Evolutionary conservation across 2,113 vertebrate genomes (phyloP), one percentile per base, ranked within the genome.

Genomic region (Phoxinus phoxinus): DNA sequence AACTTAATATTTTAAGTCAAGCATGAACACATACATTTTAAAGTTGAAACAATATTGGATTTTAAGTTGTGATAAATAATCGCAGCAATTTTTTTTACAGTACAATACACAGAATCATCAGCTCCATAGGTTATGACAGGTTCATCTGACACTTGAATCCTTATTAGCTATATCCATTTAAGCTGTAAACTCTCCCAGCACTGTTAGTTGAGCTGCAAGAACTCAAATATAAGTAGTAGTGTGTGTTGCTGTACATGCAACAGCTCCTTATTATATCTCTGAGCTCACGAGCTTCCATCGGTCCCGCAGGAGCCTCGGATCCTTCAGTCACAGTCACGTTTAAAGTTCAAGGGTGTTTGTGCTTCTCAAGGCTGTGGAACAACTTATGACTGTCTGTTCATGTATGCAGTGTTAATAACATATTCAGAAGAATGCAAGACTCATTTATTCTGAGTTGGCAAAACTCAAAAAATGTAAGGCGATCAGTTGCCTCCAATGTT

Each of bases 321-420:
- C 71, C 71, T 6, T 73, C 71, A 44, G 13, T 25, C 71, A 73
- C 23, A 25, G 4, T 6, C 71, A 35, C 17, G 35, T 11, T 73
- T 73, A 73, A 73, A 44, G 37, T 73, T 73, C 71, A 73, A n/a
- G 71, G 71, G 71, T 73, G 67, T 37, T 32, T 37, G 30, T 69
- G 65, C 19, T 35, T 69, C 65, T 67, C 63, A 32, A 67, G 65
- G 30, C 3, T 21, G 19, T 21, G 67, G 67, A 69, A 35, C 67
- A 37, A 23, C 67, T 69, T 69, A 21, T 35, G 30, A 35, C 8
- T 0, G 65, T 35, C 17, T 0, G 17, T 21, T 1, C 8, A 30
- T 2, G 2, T 6, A 6, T 4, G 2, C 27, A 32, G 4, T 4
- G 6, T 12, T 63, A 27, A 63, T 63, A 67, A 15, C 32, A 69